Evolutionary conservation across 2,113 vertebrate genomes (phyloP).

Genomic region (Danio rerio): DNA sequence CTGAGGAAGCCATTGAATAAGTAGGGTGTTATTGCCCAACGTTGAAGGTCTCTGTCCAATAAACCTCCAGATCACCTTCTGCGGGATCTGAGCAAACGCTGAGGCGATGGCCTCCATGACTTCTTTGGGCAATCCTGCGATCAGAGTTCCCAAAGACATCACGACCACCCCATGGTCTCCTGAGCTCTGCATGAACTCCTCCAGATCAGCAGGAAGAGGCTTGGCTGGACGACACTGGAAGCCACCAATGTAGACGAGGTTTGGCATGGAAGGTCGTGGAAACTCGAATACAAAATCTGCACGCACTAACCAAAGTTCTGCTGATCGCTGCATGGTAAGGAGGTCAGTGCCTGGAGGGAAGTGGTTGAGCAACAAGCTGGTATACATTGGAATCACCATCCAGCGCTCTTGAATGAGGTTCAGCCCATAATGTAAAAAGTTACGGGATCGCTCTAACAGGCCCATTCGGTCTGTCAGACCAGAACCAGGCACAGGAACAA

Average conservation of each 20-base stretch:
- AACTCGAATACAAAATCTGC: conserved; percentile 60
- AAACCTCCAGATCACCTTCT: conserved; percentile 60
- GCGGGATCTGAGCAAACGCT: conserved; percentile 55
- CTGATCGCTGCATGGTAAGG: conserved; percentile 50
- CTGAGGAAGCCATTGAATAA: conserved; percentile 52
- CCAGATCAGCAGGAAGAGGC: conserved; percentile 51
- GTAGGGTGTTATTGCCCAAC: conserved; percentile 55
- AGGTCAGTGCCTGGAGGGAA: conserved; percentile 46
- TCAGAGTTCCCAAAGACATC: conserved; percentile 58
- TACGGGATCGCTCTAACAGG: conserved; percentile 52
- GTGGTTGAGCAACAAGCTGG: conserved; percentile 35
- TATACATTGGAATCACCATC: conserved; percentile 51
- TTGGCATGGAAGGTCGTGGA: conserved; percentile 48
- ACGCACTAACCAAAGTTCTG: conserved; percentile 61
- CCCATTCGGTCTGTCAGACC: conserved; percentile 55
- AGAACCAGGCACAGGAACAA: conserved; percentile 55
- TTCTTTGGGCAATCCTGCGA: conserved; percentile 45
- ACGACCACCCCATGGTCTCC: conserved; percentile 54
- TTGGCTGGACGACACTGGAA: conserved; percentile 59
- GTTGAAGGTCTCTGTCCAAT: background rate
- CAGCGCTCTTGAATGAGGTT: conserved; percentile 41
- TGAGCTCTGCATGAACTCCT: conserved; percentile 56
- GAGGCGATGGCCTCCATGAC: conserved; percentile 38
- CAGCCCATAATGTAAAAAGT: conserved; percentile 41
- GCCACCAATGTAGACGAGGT: conserved; percentile 57